Evolutionary conservation across 1,140 invertebrate genomes (phyloP), one percentile per base, ranked within the genome.

Genomic region (Popillia japonica): DNA sequence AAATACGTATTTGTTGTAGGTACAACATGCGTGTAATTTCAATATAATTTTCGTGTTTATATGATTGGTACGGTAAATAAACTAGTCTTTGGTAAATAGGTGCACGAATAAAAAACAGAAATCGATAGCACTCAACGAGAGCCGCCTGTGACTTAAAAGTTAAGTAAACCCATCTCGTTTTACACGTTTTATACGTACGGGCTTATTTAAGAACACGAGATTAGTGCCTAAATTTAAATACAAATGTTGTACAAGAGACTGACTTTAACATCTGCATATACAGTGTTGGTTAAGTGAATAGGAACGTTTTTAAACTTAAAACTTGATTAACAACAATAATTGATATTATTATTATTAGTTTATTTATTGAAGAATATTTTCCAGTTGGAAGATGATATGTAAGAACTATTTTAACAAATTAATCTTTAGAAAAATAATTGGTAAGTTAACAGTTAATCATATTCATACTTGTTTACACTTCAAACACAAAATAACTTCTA

Each of bases 191-290:
- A 55, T 55, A 55, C 48, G 9, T 34, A 34, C 27, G 61, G 27
- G 61, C 17, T 22, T 68, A 68, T 68, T 68, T 68, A 68, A 55
- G 61, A 68, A 68, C 61, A 34, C 22, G 11, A 34, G 61, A 68
- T 68, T 68, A 68, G 61, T 22, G 61, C 61, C 61, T 68, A 68
- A 68, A 68, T 68, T 68, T 68, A 68, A 68, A 68, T 68, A 68
- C 61, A 68, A 68, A 68, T 68, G 61, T 68, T 34, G 17, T 68
- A 20, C 61, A 20, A 68, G 61, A 34, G 27, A 34, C 27, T 34
- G 27, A 68, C 61, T 68, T 68, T 10, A 68, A 68, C 61, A 20
- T 68, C 61, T 68, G 61, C 61, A 68, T 68, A 34, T 34, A 34
- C 27, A 34, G 14, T 23, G 61, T 68, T 22, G 61, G 8, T 27